A percentile compares a stretch with the other conserved stretches of the same genome.
phyloP scores from a whole-genome alignment of 1,140 invertebrate genomes.

The Batillaria attramentaria region DNA sequence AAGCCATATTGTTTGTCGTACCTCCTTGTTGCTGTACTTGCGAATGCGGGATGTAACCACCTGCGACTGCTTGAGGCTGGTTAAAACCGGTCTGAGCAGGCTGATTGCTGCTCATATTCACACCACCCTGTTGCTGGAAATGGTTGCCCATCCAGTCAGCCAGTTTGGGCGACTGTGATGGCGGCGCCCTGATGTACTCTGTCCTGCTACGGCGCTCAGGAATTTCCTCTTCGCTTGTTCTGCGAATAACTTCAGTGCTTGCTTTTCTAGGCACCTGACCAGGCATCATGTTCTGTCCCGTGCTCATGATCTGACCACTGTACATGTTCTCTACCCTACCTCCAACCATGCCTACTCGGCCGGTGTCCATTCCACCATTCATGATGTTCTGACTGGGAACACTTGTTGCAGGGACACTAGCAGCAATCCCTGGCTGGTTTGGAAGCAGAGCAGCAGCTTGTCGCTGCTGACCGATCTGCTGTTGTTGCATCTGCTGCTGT shows the following conservation, averaged over 20 bases:
- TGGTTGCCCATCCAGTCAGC: conserved; percentile 4
- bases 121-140: neutral
- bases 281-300: neutral
- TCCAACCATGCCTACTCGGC: neutral
- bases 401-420: too few species aligned
- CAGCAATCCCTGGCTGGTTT: too few species aligned
- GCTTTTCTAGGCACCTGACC: neutral
- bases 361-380: neutral
- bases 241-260: neutral
- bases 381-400: neutral
- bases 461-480: neutral
- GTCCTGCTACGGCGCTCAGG: neutral
- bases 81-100: too few species aligned
- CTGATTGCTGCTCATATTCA: too few species aligned
- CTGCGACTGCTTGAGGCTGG: neutral
- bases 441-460: too few species aligned
- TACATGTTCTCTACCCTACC: neutral
- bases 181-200: neutral
- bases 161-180: neutral
- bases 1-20: too few species aligned
- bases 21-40: too few species aligned
- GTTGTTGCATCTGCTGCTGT: conserved; percentile 10
- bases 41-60: conserved; percentile 1
- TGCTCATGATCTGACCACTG: neutral
- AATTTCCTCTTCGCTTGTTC: neutral